Conservation (phyloP, 2,113 vertebrate genomes). For the Epinephelus lanceolatus region DNA sequence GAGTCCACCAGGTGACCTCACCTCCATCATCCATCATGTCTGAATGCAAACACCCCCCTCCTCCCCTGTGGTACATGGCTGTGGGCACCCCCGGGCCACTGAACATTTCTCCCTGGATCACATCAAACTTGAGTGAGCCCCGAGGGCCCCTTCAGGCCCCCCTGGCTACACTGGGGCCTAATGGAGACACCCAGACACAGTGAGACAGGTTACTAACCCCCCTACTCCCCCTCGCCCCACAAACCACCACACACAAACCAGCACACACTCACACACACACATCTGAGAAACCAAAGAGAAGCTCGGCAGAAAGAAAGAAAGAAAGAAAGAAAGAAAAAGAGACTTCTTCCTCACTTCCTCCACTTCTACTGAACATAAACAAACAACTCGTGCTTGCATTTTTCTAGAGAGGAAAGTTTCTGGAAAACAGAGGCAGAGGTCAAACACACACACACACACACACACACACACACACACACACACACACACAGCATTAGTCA, state of each 20-base stretch:
- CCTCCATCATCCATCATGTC: background rate
- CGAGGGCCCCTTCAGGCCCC: slow-evolving; percentile 39
- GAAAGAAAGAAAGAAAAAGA: background rate
- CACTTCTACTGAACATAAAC: slow-evolving; percentile 16
- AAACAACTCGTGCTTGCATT: background rate
- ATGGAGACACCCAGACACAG: slow-evolving; percentile 37
- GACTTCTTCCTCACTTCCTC: background rate
- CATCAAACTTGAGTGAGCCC: slow-evolving; percentile 47
- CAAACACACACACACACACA: slow-evolving; percentile 4
- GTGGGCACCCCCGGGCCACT: slow-evolving; percentile 20
- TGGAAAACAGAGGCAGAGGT: slow-evolving; percentile 3
- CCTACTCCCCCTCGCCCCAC: background rate
- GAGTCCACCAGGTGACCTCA: no score
- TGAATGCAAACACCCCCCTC: no score
- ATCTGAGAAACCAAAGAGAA: background rate
- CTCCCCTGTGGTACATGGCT: slow-evolving; percentile 1
- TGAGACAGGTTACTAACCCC: background rate
- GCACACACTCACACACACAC: background rate
- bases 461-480: slow-evolving; percentile 5
- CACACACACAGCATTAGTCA: background rate
- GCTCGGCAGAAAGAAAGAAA: background rate
- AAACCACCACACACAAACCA: background rate
- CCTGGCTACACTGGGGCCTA: slow-evolving; percentile 5
- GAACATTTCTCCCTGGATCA: slow-evolving; percentile 61
- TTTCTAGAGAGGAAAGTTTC: background rate